phyloP scores from a whole-genome alignment of 2,113 vertebrate genomes.

The Amphiprion ocellaris region DNA sequence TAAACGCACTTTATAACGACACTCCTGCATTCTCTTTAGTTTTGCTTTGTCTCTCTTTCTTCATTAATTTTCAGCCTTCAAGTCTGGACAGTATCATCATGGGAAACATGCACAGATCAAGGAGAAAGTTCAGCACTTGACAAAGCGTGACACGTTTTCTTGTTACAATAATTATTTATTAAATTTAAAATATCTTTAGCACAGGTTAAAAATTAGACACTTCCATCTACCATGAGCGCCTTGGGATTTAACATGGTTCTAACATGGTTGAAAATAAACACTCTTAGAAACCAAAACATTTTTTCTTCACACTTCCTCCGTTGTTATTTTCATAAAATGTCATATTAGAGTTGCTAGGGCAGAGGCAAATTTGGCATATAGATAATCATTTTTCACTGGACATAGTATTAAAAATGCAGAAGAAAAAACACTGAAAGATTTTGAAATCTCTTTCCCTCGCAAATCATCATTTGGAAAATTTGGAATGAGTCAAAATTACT shows the following conservation, averaged over 20 bases:
- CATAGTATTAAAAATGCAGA: conserved; percentile 52
- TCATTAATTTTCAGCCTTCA: conserved; percentile 5
- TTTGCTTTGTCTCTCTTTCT: conserved; percentile 4
- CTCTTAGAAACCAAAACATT: conserved; percentile 72
- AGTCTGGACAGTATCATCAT: background rate
- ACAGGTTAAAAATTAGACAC: conserved; percentile 88
- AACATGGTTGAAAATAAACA: conserved; percentile 85
- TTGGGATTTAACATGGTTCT: conserved; percentile 76
- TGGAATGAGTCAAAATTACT: conserved; percentile 55
- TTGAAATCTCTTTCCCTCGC: conserved; percentile 52
- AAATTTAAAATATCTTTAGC: conserved; percentile 89
- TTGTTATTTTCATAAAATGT: conserved; percentile 60
- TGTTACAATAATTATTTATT: conserved; percentile 89
- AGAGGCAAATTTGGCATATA: conserved; percentile 81
- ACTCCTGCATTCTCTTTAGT: conserved; percentile 1
- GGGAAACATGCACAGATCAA: background rate
- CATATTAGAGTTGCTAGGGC: conserved; percentile 74
- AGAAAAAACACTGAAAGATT: conserved; percentile 20
- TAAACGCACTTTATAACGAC: background rate
- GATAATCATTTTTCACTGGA: conserved; percentile 55
- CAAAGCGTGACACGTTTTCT: conserved; percentile 61
- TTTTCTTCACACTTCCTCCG: conserved; percentile 53
- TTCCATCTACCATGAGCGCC: conserved; percentile 82
- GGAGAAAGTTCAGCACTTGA: conserved; percentile 36
- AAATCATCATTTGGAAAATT: conserved; percentile 59